Conservation (phyloP, 2,888 invertebrate species). For the Trachelus iudaicus region DNA sequence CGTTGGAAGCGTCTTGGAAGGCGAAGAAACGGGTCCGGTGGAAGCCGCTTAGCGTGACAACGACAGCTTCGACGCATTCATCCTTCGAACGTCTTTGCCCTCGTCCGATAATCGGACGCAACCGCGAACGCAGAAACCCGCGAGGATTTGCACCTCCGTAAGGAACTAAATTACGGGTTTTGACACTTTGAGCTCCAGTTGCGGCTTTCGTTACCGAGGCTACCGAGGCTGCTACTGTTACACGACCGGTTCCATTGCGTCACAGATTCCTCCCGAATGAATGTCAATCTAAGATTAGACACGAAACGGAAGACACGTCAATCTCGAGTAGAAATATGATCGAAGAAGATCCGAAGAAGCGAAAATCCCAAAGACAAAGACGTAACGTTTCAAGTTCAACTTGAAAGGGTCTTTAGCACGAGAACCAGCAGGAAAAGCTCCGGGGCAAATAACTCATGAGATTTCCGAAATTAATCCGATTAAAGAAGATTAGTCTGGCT, state of each 20-base stretch:
- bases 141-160: not conserved
- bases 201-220: no score
- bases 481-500: not conserved
- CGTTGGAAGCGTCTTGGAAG: not conserved
- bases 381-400: not conserved
- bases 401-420: not conserved
- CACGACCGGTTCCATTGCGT: no score
- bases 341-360: not conserved
- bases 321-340: not conserved
- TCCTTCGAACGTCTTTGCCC: not conserved
- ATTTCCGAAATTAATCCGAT: not conserved
- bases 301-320: not conserved
- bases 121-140: not conserved
- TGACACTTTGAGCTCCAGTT: no score
- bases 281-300: not conserved
- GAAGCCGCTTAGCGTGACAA: not conserved
- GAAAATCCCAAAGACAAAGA: not conserved
- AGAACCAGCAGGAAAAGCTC: not conserved
- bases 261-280: no score
- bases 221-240: no score
- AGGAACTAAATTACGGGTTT: no score
- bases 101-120: not conserved
- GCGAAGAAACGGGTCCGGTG: no score
- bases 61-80: not conserved
- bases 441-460: not conserved